Percentiles rank a stretch among this genome's conserved stretches.
phyloP scores from a whole-genome alignment of 2,797 vertebrate species.

The Chiloscyllium punctatum region DNA sequence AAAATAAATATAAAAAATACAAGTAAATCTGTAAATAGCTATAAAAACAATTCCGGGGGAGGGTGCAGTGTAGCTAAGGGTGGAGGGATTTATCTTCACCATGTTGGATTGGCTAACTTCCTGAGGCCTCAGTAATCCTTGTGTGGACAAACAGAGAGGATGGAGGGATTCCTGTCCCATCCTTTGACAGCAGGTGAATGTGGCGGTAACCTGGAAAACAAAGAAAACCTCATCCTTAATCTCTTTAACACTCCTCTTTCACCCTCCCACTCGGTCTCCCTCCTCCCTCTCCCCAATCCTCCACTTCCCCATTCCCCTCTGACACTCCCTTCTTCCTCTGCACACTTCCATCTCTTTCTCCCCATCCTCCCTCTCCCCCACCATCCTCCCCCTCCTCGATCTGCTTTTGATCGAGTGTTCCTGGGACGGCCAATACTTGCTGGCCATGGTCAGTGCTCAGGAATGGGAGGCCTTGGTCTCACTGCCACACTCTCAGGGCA shows the following conservation, averaged over 20 bases:
- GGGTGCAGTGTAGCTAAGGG: not conserved
- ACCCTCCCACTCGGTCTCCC: no score
- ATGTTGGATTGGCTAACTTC: slow-evolving; percentile 17
- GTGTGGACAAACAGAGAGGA: slow-evolving; percentile 81
- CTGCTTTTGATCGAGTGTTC: not conserved
- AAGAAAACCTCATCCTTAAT: no score
- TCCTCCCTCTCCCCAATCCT: no score
- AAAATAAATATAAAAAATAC: not conserved
- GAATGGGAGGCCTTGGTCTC: no score
- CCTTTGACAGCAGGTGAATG: slow-evolving; percentile 77
- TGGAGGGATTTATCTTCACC: no score
- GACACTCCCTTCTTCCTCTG: no score
- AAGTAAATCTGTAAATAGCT: not conserved
- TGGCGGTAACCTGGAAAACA: slow-evolving; percentile 71
- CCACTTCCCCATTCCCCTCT: not conserved
- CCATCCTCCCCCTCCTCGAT: not conserved
- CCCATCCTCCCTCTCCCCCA: not conserved
- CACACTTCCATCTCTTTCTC: no score
- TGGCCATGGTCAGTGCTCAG: no score
- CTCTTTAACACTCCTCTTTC: no score
- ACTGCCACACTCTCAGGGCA: no score
- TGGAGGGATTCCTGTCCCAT: slow-evolving; percentile 76
- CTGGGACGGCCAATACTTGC: no score
- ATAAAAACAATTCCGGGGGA: not conserved
- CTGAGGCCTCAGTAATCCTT: slow-evolving; percentile 55